Percentiles rank a stretch among this genome's conserved stretches.
Conservation (phyloP, 2,888 invertebrate genomes). For the Drosophila basisetae region DNA sequence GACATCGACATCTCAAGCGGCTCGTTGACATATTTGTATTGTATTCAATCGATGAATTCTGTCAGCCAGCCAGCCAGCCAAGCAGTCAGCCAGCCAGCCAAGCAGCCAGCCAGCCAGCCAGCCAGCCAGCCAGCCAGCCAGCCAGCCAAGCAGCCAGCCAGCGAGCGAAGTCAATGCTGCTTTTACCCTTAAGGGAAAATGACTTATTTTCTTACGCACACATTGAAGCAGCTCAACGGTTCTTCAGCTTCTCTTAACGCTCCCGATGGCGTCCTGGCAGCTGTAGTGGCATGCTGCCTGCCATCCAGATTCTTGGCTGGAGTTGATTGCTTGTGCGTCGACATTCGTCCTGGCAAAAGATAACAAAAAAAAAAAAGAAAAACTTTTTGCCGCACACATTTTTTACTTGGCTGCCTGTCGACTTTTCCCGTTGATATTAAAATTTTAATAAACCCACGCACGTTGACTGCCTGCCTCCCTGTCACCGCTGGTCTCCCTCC, state of each 20-base stretch:
- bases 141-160: slow-evolving; percentile 8
- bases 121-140: slow-evolving; percentile 31
- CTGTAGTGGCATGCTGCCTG: slow-evolving; percentile 40
- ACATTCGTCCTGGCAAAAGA: slow-evolving; percentile 60
- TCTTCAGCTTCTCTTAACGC: slow-evolving; percentile 5
- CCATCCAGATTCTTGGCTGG: slow-evolving; percentile 16
- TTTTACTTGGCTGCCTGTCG: slow-evolving; percentile 78
- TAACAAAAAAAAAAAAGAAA: slow-evolving; percentile 11
- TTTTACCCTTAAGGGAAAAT: slow-evolving; percentile 75
- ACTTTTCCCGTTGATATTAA: slow-evolving; percentile 78
- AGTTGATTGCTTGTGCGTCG: slow-evolving; percentile 73
- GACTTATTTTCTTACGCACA: slow-evolving; percentile 82
- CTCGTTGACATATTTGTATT: slow-evolving; percentile 82
- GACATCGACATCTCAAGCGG: slow-evolving; percentile 77
- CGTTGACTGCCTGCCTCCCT: slow-evolving; percentile 43
- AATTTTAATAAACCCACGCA: slow-evolving; percentile 80
- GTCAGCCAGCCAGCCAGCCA: slow-evolving; percentile 28
- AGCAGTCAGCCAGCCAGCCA: slow-evolving; percentile 36
- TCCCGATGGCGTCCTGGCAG: slow-evolving; percentile 26
- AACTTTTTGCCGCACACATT: slow-evolving; percentile 74
- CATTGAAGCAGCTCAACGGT: slow-evolving; percentile 62
- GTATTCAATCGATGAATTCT: slow-evolving; percentile 80
- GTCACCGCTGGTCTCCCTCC: neutral
- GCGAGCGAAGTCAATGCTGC: slow-evolving; percentile 44
- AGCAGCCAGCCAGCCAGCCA: neutral